Conservation (phyloP, 2,113 vertebrate genomes). For the Daphoenositta chrysoptera region DNA sequence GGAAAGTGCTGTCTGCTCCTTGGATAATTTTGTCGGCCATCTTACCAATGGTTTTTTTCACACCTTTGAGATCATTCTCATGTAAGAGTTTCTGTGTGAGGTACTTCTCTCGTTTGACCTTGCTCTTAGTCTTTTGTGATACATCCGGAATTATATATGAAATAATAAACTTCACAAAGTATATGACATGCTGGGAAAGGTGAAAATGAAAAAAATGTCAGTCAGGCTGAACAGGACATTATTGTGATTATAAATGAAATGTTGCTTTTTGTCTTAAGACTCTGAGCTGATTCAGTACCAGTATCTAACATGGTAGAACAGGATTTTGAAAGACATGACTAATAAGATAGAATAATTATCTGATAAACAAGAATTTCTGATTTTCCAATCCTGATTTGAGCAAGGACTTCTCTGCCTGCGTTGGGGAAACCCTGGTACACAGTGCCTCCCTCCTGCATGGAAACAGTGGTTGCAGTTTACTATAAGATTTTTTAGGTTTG, state of each 20-base stretch:
- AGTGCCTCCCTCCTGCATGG: background rate
- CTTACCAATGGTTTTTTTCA: conserved; percentile 75
- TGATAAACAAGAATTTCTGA: background rate
- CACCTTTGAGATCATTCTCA: conserved; percentile 81
- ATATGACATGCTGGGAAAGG: conserved; percentile 85
- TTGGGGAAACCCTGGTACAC: background rate
- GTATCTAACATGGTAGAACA: background rate
- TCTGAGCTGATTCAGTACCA: background rate
- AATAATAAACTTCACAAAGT: conserved; percentile 89
- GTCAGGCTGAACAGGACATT: background rate
- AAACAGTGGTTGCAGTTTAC: background rate
- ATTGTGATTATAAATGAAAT: background rate
- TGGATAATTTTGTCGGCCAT: conserved; percentile 11
- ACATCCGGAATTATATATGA: conserved; percentile 88
- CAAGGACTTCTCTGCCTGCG: background rate
- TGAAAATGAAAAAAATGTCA: conserved; percentile 30
- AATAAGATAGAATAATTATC: background rate
- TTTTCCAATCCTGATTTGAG: background rate
- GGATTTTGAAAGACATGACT: background rate
- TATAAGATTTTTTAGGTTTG: background rate
- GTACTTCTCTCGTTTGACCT: conserved; percentile 91
- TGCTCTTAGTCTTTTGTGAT: conserved; percentile 81
- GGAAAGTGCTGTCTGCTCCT: conserved; percentile 16
- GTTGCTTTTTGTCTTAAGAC: background rate
- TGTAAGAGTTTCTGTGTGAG: conserved; percentile 88